Conservation (phyloP, 92 coral and sea anemone genomes). For the Paragorgia papillata region DNA sequence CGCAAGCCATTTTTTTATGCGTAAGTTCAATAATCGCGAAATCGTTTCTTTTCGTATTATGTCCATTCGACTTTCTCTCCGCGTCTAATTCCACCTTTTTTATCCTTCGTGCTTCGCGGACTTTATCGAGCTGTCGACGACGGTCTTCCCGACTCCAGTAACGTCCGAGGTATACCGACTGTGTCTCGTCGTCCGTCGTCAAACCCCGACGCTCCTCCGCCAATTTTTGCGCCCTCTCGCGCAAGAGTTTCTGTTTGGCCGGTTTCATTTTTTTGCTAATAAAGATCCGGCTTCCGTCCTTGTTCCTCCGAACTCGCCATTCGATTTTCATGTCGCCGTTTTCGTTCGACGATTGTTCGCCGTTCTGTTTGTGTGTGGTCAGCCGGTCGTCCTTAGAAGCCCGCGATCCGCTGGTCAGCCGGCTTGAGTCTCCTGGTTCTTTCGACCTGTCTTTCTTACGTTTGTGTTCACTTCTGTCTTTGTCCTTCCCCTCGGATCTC, state of each 20-base stretch:
- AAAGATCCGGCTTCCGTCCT: constrained; percentile 92
- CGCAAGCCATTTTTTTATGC: constrained; percentile 79
- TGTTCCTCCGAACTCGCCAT: constrained; percentile 90
- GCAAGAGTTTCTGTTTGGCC: constrained; percentile 85
- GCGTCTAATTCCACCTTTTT: constrained; percentile 72
- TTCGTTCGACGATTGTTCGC: constrained; percentile 55
- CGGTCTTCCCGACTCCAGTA: constrained; percentile 94
- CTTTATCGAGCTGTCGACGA: constrained; percentile 81
- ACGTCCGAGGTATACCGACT: constrained; percentile 91
- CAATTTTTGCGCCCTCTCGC: constrained; percentile 95
- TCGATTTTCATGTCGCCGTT: constrained; percentile 74
- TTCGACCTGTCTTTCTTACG: constrained; percentile 28
- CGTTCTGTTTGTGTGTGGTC: constrained; percentile 25
- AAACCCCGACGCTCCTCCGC: constrained; percentile 95
- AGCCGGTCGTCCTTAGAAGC: constrained; percentile 59
- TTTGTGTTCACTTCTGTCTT: constrained; percentile 29
- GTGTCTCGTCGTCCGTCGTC: constrained; percentile 96
- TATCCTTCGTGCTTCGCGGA: constrained; percentile 81
- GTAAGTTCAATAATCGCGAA: constrained; percentile 86
- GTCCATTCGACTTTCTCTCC: constrained; percentile 64
- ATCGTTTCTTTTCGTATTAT: constrained; percentile 76
- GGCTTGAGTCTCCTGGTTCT: constrained; percentile 15
- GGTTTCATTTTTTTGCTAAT: constrained; percentile 83
- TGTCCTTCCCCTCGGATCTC: constrained; percentile 24
- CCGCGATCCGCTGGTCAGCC: constrained; percentile 31